These are phyloP conservation scores for Coreoperca whiteheadi DNA, from an alignment of 2,113 vertebrate genomes.

Conservation along the genomic window DNA sequence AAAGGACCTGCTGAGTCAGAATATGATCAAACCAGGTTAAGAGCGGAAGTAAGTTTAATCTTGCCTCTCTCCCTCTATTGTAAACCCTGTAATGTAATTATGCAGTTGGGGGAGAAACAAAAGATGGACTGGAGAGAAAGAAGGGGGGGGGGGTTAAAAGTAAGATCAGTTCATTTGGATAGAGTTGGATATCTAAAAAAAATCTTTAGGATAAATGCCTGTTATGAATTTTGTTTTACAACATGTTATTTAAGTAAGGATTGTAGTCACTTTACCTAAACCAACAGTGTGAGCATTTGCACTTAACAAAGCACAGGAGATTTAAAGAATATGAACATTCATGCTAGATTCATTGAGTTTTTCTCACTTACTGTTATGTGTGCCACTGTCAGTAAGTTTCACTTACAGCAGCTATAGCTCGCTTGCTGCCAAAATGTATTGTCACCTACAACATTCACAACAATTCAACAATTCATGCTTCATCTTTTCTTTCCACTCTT, in stretches of 20 bases:
- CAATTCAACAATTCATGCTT: background rate
- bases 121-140: conserved; percentile 19
- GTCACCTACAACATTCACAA: background rate
- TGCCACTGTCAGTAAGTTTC: background rate
- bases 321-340: background rate
- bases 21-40: conserved; percentile 31
- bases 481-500: background rate
- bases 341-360: background rate
- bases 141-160: conserved; percentile 7
- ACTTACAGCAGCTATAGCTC: background rate
- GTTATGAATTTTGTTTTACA: background rate
- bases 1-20: conserved; percentile 19
- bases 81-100: conserved; percentile 70
- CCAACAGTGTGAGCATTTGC: background rate
- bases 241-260: background rate
- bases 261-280: background rate
- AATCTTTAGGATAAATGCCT: background rate
- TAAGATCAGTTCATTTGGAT: conserved; percentile 1
- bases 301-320: background rate
- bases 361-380: background rate
- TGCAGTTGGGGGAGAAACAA: conserved; percentile 52
- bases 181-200: conserved; percentile 5
- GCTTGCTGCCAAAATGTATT: background rate
- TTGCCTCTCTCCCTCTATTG: conserved; percentile 46
- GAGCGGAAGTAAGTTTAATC: conserved; percentile 38